Conservation (phyloP, 2,113 vertebrate genomes). For the Apteryx owenii region DNA sequence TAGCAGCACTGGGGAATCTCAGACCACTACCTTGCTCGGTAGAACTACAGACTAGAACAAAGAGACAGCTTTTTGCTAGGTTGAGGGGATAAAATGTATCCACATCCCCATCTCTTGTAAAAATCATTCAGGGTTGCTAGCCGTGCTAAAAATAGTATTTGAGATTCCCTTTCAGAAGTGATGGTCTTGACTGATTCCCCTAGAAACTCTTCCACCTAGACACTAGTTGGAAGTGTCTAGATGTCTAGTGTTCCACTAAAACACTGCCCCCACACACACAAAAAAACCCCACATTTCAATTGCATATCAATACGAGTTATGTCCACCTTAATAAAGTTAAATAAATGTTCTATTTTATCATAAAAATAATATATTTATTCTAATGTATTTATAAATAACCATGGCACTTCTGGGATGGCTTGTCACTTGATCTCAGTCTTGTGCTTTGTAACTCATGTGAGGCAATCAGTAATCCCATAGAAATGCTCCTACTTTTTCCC, state of each 20-base stretch:
- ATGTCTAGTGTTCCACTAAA: not conserved
- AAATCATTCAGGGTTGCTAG: not conserved
- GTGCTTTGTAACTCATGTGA: not conserved
- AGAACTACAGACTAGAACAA: not conserved
- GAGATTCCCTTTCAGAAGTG: not conserved
- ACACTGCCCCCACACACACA: not conserved
- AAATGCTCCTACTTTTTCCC: not conserved
- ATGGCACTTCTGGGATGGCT: not conserved
- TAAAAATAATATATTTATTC: not conserved
- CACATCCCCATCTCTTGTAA: not conserved
- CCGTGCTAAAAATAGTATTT: not conserved
- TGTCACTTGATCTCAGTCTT: not conserved
- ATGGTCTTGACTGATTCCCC: not conserved
- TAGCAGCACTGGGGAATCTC: not conserved
- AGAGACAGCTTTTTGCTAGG: not conserved
- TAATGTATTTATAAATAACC: not conserved
- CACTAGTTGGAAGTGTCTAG: no score
- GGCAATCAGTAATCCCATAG: not conserved
- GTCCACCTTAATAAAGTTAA: not conserved
- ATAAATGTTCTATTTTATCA: not conserved
- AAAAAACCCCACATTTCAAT: not conserved
- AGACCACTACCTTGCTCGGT: fast-evolving
- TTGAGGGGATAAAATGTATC: not conserved
- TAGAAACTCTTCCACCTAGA: not conserved
- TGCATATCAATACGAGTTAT: not conserved